Evolutionary conservation across 2,113 vertebrate genomes (phyloP).

Genomic region (Prionailurus bengalensis): DNA sequence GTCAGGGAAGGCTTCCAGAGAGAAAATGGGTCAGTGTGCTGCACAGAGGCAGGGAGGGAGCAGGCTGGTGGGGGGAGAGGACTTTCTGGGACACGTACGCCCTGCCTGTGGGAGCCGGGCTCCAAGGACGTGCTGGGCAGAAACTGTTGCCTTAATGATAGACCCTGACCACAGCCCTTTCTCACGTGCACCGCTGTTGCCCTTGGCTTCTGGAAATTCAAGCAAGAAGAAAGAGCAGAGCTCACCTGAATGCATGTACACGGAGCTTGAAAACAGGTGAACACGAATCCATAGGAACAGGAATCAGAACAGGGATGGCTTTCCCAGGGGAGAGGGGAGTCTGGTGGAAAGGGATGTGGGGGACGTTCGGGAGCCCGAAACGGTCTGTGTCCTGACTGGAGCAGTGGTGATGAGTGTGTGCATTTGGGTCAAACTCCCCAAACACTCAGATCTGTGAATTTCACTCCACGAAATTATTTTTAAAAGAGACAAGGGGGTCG

Average conservation of each 20-base stretch:
- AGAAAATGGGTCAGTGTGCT: not conserved
- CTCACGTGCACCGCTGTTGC: accelerated
- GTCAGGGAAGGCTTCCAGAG: not conserved
- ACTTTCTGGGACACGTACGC: accelerated
- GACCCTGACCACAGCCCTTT: not conserved
- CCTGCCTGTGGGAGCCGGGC: accelerated
- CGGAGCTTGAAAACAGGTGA: not conserved
- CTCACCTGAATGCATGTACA: accelerated
- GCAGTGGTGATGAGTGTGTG: accelerated
- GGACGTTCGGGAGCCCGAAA: accelerated
- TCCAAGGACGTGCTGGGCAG: accelerated
- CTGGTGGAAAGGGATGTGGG: accelerated
- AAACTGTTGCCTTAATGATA: not conserved
- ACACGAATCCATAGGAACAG: accelerated
- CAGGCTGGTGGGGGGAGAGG: accelerated
- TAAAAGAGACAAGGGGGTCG: too few relatives aligned
- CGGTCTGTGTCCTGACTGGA: accelerated
- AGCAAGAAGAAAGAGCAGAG: not conserved
- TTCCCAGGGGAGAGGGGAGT: not conserved
- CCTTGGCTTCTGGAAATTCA: accelerated
- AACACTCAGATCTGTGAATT: not conserved
- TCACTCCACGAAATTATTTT: not conserved
- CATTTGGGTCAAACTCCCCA: too few relatives aligned
- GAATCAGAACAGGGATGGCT: not conserved
- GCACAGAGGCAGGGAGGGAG: not conserved